phyloP scores from a whole-genome alignment of 2,113 vertebrate species.

The Anser brachyrhynchus region DNA sequence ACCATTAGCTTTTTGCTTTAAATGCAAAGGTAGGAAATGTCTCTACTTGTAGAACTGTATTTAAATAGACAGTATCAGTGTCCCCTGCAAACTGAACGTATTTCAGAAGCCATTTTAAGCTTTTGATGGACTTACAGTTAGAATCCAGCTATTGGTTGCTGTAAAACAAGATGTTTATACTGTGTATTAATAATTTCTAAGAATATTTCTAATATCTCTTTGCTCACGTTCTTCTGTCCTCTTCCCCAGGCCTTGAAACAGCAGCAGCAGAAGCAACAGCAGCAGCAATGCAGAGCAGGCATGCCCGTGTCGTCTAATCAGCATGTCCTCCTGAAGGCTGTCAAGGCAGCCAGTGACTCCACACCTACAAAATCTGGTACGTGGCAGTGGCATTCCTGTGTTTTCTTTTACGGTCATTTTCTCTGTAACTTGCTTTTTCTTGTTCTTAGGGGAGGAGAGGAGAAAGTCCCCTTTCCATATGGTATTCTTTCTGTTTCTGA shows the following conservation, averaged over 20 bases:
- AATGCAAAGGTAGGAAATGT: neutral
- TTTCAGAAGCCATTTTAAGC: neutral
- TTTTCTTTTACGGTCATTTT: fast-evolving
- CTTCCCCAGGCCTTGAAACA: slow-evolving; percentile 89
- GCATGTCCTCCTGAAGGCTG: slow-evolving; percentile 86
- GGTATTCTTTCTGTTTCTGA: neutral
- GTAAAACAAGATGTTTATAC: neutral
- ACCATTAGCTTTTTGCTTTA: neutral
- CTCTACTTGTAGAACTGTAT: fast-evolving
- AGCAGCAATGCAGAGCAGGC: slow-evolving; percentile 83
- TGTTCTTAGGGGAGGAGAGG: neutral
- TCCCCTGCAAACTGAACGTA: fast-evolving
- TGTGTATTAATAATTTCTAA: fast-evolving
- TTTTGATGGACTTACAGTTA: fast-evolving
- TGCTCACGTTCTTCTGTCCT: neutral
- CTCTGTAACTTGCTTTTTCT: neutral
- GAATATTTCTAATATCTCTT: neutral
- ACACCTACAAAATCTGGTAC: slow-evolving; percentile 81
- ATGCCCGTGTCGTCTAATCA: slow-evolving; percentile 83
- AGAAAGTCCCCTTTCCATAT: neutral
- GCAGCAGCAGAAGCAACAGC: slow-evolving; percentile 90
- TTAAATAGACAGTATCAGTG: too few species aligned
- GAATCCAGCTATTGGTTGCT: fast-evolving
- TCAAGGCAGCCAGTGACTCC: slow-evolving; percentile 82
- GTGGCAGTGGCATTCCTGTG: fast-evolving